Evolutionary conservation across 2,888 invertebrate genomes (phyloP).

Genomic region (Eilema griseolum): DNA sequence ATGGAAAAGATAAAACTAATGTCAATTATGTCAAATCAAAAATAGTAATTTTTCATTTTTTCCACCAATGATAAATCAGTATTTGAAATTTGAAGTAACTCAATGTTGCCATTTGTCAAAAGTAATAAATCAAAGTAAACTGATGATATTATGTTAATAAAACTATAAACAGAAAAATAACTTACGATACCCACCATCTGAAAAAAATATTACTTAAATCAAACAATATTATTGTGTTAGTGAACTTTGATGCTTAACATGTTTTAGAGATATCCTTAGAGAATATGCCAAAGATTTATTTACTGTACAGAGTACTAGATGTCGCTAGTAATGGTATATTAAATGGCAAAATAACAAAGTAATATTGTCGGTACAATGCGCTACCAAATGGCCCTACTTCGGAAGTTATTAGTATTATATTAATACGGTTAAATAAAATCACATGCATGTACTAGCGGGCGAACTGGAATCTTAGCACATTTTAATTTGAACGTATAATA

Average conservation of each 20-base stretch:
- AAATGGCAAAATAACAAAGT: slow-evolving; percentile 23
- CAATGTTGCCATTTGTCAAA: slow-evolving; percentile 24
- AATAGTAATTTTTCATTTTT: background rate
- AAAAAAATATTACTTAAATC: too few species aligned
- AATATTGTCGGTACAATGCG: background rate
- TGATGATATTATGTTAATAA: too few species aligned
- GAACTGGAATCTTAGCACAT: background rate
- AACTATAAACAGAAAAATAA: too few species aligned
- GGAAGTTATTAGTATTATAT: slow-evolving; percentile 23
- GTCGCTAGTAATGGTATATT: slow-evolving; percentile 22
- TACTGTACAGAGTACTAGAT: slow-evolving; percentile 25
- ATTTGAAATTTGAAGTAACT: slow-evolving; percentile 28
- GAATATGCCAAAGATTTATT: background rate
- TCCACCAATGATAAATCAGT: slow-evolving; percentile 26
- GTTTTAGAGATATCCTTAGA: too few species aligned
- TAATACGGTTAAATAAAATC: slow-evolving; percentile 27
- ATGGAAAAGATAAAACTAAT: slow-evolving; percentile 5
- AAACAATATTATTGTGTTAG: too few species aligned
- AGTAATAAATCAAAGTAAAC: background rate
- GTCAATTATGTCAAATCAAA: slow-evolving; percentile 20
- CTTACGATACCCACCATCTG: too few species aligned
- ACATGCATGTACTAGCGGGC: background rate
- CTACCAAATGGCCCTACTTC: background rate
- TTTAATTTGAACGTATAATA: slow-evolving; percentile 22
- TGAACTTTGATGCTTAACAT: background rate